Conservation (phyloP, 1,140 invertebrate species). For the Diorhabda sublineata region DNA sequence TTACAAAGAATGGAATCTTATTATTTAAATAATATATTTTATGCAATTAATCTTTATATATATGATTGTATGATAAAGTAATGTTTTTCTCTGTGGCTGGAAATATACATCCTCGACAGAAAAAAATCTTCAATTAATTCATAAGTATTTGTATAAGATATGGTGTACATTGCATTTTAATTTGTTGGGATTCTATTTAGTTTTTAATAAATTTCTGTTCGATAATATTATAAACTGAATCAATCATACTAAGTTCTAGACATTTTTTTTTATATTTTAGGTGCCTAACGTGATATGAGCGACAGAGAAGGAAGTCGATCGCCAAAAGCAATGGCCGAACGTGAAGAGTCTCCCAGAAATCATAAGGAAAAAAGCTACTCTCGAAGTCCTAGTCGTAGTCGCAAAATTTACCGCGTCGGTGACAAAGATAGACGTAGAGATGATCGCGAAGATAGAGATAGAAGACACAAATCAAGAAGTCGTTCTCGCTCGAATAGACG, state of each 20-base stretch:
- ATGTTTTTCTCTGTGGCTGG: too few relatives aligned
- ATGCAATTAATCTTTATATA: too few relatives aligned
- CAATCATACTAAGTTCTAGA: neutral
- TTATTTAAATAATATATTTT: too few relatives aligned
- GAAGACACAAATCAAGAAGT: slow-evolving; percentile 43
- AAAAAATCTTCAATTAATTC: too few relatives aligned
- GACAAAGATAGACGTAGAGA: slow-evolving; percentile 33
- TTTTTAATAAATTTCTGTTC: too few relatives aligned
- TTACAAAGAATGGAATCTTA: too few relatives aligned
- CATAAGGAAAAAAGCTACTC: neutral
- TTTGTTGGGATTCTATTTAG: too few relatives aligned
- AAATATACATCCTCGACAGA: too few relatives aligned
- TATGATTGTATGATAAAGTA: too few relatives aligned
- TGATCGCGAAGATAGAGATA: slow-evolving; percentile 33
- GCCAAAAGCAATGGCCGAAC: neutral
- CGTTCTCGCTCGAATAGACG: slow-evolving; percentile 50
- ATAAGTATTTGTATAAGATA: too few relatives aligned
- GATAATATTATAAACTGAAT: too few relatives aligned
- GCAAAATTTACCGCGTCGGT: slow-evolving; percentile 40
- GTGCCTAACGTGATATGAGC: neutral
- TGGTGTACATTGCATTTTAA: too few relatives aligned
- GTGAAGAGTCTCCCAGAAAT: neutral
- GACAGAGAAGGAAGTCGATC: neutral
- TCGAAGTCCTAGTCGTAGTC: slow-evolving; percentile 43
- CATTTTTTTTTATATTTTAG: neutral